Evolutionary conservation across 2,113 vertebrate species (phyloP).

Genomic region (Bombycilla garrulus): DNA sequence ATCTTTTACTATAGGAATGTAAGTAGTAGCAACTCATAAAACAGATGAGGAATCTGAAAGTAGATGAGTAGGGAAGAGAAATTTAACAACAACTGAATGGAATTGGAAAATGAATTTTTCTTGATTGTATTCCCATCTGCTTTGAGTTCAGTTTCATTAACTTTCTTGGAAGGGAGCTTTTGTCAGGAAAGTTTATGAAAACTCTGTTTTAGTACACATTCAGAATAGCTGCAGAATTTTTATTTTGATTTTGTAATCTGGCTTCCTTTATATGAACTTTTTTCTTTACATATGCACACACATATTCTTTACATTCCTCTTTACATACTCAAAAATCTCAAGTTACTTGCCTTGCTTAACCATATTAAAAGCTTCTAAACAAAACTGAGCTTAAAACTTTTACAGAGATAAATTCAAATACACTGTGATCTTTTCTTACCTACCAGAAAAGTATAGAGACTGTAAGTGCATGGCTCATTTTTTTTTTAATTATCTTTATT

Average conservation of each 20-base stretch:
- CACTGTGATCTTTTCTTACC: background rate
- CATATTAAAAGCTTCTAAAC: background rate
- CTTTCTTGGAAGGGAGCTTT: constrained; percentile 29
- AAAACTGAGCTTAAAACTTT: background rate
- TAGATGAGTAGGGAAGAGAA: constrained; percentile 2
- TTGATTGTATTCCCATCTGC: constrained; percentile 56
- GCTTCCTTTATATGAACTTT: background rate
- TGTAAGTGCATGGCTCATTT: background rate
- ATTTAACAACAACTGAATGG: background rate
- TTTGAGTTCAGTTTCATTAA: constrained; percentile 49
- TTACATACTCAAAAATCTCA: background rate
- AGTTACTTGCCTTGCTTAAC: background rate
- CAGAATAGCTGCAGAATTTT: background rate
- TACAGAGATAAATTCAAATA: background rate
- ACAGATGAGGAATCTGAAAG: constrained; percentile 27
- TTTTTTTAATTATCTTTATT: background rate
- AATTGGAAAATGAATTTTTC: constrained; percentile 56
- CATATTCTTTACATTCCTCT: background rate
- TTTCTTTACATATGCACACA: background rate
- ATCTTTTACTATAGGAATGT: constrained; percentile 22
- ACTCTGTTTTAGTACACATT: background rate
- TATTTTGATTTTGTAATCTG: background rate
- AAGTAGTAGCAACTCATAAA: constrained; percentile 31
- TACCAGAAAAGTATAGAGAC: background rate
- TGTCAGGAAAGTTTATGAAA: constrained; percentile 27